Evolutionary conservation across 2,888 invertebrate genomes (phyloP).

Genomic region (Empis livida): DNA sequence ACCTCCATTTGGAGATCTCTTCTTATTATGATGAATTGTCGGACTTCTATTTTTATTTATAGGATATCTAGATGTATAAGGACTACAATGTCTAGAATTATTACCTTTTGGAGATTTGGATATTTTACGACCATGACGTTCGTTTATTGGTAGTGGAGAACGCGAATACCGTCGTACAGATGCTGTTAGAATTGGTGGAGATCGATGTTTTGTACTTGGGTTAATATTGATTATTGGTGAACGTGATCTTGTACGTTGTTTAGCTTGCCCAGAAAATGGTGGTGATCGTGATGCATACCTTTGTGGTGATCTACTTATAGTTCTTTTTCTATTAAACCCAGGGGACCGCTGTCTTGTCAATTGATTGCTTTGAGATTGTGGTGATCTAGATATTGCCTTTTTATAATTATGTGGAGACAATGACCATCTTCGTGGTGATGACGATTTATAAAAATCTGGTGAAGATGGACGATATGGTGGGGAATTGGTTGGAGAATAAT

Average conservation of each 20-base stretch:
- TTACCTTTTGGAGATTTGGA: no score
- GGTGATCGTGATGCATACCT: background rate
- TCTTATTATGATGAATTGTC: background rate
- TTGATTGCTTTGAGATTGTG: conserved; percentile 1
- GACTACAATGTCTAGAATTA: no score
- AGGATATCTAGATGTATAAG: no score
- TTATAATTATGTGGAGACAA: conserved; percentile 4
- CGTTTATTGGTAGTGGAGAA: no score
- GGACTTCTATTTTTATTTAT: no score
- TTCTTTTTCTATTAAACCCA: background rate
- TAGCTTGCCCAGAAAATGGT: no score
- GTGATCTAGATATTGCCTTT: conserved; percentile 7
- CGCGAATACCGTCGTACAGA: no score
- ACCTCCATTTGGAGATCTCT: conserved; percentile 1
- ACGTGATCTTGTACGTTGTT: no score
- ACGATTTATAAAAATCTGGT: background rate
- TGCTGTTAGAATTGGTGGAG: no score
- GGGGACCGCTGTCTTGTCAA: background rate
- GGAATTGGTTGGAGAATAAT: conserved; percentile 2
- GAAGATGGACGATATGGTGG: background rate
- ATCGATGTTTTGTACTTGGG: no score
- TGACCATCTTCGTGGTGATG: conserved; percentile 2
- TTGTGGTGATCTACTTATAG: background rate
- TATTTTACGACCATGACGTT: no score
- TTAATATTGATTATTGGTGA: no score